Conservation (phyloP, 1,140 invertebrate species). For the Drosophila sp. region DNA sequence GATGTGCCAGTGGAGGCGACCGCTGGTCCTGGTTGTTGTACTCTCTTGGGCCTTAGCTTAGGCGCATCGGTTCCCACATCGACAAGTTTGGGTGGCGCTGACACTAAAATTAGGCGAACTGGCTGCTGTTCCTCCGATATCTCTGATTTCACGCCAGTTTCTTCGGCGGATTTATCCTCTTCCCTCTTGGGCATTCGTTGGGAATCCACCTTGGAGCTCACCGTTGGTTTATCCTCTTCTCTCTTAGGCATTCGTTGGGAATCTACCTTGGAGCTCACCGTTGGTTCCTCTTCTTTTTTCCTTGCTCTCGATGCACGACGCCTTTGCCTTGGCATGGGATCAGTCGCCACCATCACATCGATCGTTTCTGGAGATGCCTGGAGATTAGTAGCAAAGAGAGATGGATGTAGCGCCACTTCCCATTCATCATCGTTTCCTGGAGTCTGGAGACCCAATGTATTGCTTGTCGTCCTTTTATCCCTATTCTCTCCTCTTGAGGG, state of each 20-base stretch:
- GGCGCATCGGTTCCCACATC: not conserved
- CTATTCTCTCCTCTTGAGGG: not conserved
- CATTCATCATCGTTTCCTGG: slow-evolving; percentile 16
- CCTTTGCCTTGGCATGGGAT: not conserved
- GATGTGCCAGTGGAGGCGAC: too few species aligned
- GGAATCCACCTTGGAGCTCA: not conserved
- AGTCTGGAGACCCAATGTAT: slow-evolving; percentile 8
- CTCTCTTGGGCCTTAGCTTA: not conserved
- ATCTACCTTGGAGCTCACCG: not conserved
- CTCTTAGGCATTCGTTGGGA: not conserved
- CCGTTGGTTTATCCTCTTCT: not conserved
- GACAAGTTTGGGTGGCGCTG: not conserved
- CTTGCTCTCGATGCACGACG: not conserved
- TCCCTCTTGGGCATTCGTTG: too few species aligned
- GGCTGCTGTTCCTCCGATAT: not conserved
- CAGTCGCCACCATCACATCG: slow-evolving; percentile 26
- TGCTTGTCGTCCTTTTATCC: not conserved
- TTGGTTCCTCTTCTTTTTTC: not conserved
- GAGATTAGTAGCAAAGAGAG: not conserved
- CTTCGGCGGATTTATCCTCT: not conserved
- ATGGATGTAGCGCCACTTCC: slow-evolving; percentile 4
- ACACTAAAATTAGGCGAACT: not conserved
- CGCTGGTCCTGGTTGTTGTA: too few species aligned
- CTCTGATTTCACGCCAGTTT: not conserved
- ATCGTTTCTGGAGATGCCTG: not conserved